Evolutionary conservation across 2,113 vertebrate genomes (phyloP).

Genomic region (Gymnobelideus leadbeateri): DNA sequence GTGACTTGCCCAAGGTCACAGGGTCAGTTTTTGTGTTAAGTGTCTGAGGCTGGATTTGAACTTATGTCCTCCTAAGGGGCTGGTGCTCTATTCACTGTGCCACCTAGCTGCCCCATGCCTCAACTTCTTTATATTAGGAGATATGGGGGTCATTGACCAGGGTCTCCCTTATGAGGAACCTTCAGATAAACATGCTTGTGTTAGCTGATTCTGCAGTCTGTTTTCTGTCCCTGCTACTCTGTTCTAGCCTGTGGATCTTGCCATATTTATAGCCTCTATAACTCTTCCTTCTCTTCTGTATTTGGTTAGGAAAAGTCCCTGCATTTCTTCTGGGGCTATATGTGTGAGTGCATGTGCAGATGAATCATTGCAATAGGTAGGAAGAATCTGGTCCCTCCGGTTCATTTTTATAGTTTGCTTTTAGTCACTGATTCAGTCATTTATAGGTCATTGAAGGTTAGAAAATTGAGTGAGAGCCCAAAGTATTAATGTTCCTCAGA

Average conservation of each 20-base stretch:
- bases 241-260: background rate
- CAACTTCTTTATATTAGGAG: too few species aligned
- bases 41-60: too few species aligned
- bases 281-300: background rate
- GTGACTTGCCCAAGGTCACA: too few species aligned
- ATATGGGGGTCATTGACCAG: too few species aligned
- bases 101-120: too few species aligned
- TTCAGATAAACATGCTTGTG: too few species aligned
- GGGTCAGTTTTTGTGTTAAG: too few species aligned
- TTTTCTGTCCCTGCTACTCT: background rate
- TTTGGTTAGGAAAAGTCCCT: background rate
- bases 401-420: background rate
- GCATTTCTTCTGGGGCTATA: background rate
- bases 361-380: background rate
- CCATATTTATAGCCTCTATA: background rate
- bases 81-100: too few species aligned
- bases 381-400: background rate
- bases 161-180: too few species aligned
- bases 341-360: too few species aligned
- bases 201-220: too few species aligned
- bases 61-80: too few species aligned
- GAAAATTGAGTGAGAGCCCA: background rate
- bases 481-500: background rate
- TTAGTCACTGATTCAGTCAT: background rate
- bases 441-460: background rate